Evolutionary conservation across 2,113 vertebrate species (phyloP).

Genomic region (Sebastes schlegelii): DNA sequence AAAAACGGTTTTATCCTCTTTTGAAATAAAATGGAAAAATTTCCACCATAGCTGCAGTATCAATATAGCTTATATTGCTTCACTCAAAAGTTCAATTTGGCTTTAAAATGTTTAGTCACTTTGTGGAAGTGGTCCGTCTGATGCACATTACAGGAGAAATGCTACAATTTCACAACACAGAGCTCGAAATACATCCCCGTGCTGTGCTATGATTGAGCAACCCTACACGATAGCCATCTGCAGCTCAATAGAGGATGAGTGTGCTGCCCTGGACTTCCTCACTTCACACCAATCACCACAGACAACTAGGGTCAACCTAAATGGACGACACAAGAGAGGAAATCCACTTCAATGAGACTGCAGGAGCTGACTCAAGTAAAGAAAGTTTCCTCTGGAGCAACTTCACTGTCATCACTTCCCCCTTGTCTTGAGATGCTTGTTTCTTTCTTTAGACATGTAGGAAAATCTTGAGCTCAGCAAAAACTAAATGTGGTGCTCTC

Average conservation of each 20-base stretch:
- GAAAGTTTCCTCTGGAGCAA: conserved; percentile 63
- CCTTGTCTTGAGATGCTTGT: conserved; percentile 41
- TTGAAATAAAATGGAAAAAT: neutral
- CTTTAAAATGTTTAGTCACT: neutral
- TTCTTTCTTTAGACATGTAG: conserved; percentile 68
- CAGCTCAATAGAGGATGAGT: conserved; percentile 19
- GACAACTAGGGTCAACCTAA: neutral
- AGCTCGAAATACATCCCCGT: neutral
- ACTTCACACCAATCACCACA: neutral
- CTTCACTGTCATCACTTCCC: conserved; percentile 69
- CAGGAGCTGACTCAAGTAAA: conserved; percentile 36
- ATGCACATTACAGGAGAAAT: neutral
- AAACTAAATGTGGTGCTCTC: conserved; percentile 65
- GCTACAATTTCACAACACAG: neutral
- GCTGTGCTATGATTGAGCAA: neutral
- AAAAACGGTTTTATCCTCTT: neutral
- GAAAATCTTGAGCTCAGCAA: conserved; percentile 69
- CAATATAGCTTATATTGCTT: neutral
- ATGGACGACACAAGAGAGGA: conserved; percentile 31
- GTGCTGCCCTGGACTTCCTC: neutral
- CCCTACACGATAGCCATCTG: conserved; percentile 5
- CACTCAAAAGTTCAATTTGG: neutral
- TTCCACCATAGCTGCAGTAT: neutral
- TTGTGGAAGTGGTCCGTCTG: neutral
- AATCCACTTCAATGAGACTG: conserved; percentile 24